Evolutionary conservation across 2,888 invertebrate species (phyloP).

Genomic region (Myopa tessellatipennis): DNA sequence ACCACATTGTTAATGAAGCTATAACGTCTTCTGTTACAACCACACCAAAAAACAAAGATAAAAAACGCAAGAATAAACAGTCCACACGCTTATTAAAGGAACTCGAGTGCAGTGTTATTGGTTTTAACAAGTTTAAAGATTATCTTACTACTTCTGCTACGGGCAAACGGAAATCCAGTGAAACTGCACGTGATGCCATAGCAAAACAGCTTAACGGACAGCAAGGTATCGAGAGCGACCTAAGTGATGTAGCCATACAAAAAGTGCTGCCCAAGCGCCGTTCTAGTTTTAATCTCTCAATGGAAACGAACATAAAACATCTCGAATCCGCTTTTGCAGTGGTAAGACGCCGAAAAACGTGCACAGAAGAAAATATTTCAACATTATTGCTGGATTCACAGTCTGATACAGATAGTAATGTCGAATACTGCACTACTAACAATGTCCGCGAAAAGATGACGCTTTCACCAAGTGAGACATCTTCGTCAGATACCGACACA

Average conservation of each 20-base stretch:
- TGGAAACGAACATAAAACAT: neutral
- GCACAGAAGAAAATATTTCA: conserved; percentile 5
- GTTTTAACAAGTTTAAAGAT: conserved; percentile 46
- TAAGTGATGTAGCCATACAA: neutral
- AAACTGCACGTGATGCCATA: conserved; percentile 45
- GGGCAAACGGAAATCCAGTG: conserved; percentile 45
- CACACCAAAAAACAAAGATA: neutral
- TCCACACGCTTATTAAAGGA: conserved; percentile 33
- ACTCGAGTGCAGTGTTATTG: conserved; percentile 46
- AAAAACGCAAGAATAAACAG: conserved; percentile 13
- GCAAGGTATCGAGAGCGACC: neutral
- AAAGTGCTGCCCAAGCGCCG: conserved; percentile 11
- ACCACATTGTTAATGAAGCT: neutral
- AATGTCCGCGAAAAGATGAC: too few relatives aligned
- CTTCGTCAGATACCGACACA: conserved; percentile 28
- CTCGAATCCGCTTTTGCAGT: neutral
- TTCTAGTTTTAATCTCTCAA: conserved; percentile 13
- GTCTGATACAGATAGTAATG: conserved; percentile 1
- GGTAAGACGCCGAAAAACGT: conserved; percentile 27
- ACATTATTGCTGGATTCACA: neutral
- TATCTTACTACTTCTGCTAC: conserved; percentile 35
- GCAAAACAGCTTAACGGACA: conserved; percentile 37
- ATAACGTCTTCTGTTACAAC: neutral
- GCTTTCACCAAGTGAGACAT: neutral
- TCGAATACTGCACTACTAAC: neutral